phyloP scores from a whole-genome alignment of 2,888 invertebrate species.

The Tineola bisselliella region DNA sequence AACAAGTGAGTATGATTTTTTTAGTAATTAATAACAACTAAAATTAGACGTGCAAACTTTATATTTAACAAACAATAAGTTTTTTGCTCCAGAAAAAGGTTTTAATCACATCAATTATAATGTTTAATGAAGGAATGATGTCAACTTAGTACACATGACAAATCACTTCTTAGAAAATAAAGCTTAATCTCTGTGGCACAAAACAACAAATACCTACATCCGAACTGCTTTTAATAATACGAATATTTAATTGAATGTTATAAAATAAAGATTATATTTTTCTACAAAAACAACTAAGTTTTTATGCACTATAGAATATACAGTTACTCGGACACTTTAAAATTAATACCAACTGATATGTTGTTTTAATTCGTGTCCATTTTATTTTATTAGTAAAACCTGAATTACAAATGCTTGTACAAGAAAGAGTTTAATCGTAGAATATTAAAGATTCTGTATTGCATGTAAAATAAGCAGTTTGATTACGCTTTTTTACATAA shows the following conservation, averaged over 20 bases:
- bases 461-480: background rate
- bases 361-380: no score
- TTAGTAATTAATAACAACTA: background rate
- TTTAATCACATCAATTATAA: conserved; percentile 4
- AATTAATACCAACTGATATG: no score
- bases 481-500: background rate
- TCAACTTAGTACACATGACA: conserved; percentile 6
- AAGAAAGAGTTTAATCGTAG: no score
- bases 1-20: background rate
- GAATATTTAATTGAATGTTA: no score
- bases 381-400: no score
- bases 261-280: no score
- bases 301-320: no score
- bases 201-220: background rate
- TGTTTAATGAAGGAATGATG: background rate
- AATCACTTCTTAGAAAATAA: background rate
- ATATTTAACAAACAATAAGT: background rate
- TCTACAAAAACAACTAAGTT: no score
- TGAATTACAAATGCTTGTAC: no score
- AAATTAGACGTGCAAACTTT: background rate
- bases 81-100: conserved; percentile 8
- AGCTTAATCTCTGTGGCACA: background rate
- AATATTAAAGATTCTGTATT: background rate
- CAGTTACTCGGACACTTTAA: no score
- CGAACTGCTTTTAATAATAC: background rate